These are phyloP conservation scores for Xylophagus ater DNA, from an alignment of 2,888 invertebrate genomes.

Conservation along the genomic window DNA sequence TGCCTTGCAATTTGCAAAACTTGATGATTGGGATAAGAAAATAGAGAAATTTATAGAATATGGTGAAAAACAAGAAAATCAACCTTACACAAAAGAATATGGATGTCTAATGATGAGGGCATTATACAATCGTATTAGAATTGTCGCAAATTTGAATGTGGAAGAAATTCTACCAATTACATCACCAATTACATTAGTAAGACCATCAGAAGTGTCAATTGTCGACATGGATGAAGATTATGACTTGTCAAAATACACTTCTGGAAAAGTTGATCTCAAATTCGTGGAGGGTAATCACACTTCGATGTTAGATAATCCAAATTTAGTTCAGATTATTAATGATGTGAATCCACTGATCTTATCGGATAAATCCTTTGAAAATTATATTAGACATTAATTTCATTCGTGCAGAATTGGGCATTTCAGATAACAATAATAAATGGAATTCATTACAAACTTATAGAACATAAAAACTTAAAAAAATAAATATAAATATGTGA, in stretches of 20 bases:
- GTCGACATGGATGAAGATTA: conserved; percentile 52
- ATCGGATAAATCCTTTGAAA: conserved; percentile 13
- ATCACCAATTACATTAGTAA: conserved; percentile 49
- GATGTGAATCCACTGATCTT: conserved; percentile 30
- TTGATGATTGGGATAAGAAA: conserved; percentile 47
- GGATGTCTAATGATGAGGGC: conserved; percentile 35
- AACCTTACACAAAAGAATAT: conserved; percentile 39
- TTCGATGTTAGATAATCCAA: conserved; percentile 54
- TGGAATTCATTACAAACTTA: no score
- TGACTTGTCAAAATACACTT: conserved; percentile 48
- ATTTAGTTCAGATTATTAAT: conserved; percentile 53
- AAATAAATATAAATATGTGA: no score
- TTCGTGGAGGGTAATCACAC: conserved; percentile 62
- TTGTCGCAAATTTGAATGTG: conserved; percentile 41
- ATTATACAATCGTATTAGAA: conserved; percentile 46
- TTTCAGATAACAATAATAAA: no score
- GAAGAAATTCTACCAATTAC: conserved; percentile 42
- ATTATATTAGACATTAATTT: background rate
- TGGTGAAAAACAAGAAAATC: conserved; percentile 33
- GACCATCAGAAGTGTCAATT: conserved; percentile 49
- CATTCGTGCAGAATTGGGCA: no score
- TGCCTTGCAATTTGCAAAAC: conserved; percentile 40
- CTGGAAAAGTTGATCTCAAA: conserved; percentile 46
- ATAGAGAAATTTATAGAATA: conserved; percentile 41
- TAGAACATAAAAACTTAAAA: no score